Percentiles rank a stretch among this genome's conserved stretches.
phyloP scores from a whole-genome alignment of 1,140 invertebrate genomes.

The Druon quercuslanigerum region DNA sequence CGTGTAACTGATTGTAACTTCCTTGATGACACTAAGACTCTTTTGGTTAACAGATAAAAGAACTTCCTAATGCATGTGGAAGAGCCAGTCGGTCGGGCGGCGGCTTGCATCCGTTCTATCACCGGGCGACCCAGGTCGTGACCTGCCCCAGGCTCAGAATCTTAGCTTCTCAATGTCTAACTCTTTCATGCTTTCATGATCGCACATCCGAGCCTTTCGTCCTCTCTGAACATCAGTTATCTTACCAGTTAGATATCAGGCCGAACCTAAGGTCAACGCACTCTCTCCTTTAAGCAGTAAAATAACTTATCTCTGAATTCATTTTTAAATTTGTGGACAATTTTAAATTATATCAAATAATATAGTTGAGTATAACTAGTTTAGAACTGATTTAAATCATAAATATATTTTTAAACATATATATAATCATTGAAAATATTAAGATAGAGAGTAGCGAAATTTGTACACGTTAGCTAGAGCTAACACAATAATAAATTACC shows the following conservation, averaged over 20 bases:
- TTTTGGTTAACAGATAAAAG: constrained; percentile 61
- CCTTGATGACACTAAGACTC: constrained; percentile 35
- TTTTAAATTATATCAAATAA: too few relatives aligned
- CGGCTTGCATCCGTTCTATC: constrained; percentile 62
- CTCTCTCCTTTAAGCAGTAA: neutral
- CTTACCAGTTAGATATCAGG: neutral
- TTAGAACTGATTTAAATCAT: too few relatives aligned
- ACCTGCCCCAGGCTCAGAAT: constrained; percentile 52
- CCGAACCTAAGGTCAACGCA: neutral
- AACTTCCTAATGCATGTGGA: constrained; percentile 70
- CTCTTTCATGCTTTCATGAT: constrained; percentile 42
- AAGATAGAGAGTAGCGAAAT: too few relatives aligned
- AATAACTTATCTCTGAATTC: neutral
- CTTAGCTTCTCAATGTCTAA: constrained; percentile 39
- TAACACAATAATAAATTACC: too few relatives aligned
- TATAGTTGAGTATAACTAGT: too few relatives aligned
- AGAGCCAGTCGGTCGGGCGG: constrained; percentile 59
- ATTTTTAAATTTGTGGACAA: too few relatives aligned
- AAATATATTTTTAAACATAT: too few relatives aligned
- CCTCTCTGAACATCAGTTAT: constrained; percentile 33
- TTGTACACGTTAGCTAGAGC: too few relatives aligned
- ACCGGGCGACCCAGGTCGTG: constrained; percentile 64
- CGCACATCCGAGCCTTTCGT: constrained; percentile 33
- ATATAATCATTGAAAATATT: too few relatives aligned
- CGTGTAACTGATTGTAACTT: constrained; percentile 59